Percentiles rank a stretch among this genome's conserved stretches.
Conservation (phyloP, 2,797 vertebrate genomes). For the Glyptemys insculpta region DNA sequence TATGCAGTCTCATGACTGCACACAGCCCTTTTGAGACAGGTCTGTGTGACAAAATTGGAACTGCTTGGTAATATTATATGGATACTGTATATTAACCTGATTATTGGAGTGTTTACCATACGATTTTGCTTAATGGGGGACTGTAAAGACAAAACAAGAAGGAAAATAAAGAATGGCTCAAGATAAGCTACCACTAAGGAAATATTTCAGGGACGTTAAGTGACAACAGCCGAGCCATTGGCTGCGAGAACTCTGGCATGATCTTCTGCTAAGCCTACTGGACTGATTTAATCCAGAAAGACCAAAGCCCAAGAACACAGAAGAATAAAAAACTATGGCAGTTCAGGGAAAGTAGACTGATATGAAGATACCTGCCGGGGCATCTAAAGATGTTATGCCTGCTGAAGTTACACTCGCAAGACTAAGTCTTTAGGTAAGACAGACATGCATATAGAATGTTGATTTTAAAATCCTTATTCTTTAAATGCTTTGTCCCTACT, state of each 20-base stretch:
- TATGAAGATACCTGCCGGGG: neutral
- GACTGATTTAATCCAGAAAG: neutral
- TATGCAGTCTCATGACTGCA: neutral
- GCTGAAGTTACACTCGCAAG: neutral
- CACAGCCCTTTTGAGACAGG: neutral
- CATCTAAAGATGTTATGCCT: neutral
- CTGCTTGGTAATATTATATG: neutral
- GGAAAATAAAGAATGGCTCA: neutral
- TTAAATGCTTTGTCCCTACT: neutral
- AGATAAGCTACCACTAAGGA: neutral
- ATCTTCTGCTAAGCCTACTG: neutral
- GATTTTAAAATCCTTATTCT: neutral
- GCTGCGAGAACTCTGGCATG: neutral
- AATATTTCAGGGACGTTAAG: neutral
- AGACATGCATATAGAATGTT: neutral
- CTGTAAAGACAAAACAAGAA: neutral
- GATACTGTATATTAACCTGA: neutral
- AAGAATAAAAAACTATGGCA: neutral
- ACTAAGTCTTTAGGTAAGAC: neutral
- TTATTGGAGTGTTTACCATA: neutral
- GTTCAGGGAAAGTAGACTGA: constrained; percentile 2
- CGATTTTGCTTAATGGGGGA: neutral
- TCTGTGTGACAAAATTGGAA: neutral
- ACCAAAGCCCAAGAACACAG: neutral
- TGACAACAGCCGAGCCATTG: neutral